Percentiles rank a stretch among this genome's conserved stretches.
These are phyloP conservation scores for Eira barbara DNA, from an alignment of 2,113 vertebrate species.

Conservation along the genomic window DNA sequence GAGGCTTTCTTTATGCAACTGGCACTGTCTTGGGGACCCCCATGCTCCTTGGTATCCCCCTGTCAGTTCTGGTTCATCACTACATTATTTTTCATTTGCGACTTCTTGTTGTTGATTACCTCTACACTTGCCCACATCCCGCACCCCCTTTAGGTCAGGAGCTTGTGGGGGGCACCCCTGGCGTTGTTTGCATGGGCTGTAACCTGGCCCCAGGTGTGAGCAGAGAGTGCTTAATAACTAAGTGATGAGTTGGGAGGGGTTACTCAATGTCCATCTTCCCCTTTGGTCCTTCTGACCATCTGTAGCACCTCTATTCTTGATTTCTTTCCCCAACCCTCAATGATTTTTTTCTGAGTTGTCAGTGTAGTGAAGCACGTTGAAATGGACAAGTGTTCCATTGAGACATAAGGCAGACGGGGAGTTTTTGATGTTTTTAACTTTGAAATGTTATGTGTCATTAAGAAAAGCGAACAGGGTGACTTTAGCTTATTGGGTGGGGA, in stretches of 20 bases:
- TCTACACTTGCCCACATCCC: neutral
- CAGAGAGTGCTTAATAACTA: neutral
- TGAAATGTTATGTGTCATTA: neutral
- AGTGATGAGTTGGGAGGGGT: neutral
- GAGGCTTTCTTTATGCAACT: conserved; percentile 11
- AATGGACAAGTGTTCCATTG: neutral
- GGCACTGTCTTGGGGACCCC: neutral
- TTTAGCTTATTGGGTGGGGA: neutral
- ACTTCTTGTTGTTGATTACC: neutral
- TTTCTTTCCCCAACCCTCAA: neutral
- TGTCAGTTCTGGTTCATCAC: conserved; percentile 12
- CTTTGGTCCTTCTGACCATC: neutral
- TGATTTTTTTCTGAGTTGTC: neutral
- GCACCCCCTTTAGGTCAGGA: neutral
- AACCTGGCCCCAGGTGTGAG: neutral
- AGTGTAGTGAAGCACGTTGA: neutral
- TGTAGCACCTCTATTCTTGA: neutral
- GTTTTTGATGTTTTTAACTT: neutral
- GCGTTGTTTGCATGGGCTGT: neutral
- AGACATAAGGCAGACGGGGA: neutral
- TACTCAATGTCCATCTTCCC: neutral
- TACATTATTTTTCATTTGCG: neutral
- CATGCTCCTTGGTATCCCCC: neutral
- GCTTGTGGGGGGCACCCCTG: neutral
- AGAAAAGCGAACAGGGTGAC: neutral